Base-by-base conservation (phyloP, 2,113 vertebrate species). In the Heteronetta atricapilla region DNA sequence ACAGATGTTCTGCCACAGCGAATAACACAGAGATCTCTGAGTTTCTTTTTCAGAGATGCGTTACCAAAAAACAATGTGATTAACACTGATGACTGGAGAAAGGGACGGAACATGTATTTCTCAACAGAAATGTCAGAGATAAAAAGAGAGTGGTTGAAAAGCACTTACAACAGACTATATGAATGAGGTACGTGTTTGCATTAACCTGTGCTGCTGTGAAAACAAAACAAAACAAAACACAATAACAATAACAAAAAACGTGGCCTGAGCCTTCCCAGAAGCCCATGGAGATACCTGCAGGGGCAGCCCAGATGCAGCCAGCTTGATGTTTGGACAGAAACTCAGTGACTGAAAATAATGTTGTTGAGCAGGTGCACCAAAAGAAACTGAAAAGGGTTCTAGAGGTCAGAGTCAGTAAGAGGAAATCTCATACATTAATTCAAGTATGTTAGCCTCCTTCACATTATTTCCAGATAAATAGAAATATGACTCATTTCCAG, bases 401-500 rank as follows among this genome's bases (percentile, higher is more conserved):
- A 78, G 72, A 95, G 73, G 14, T 79, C 50, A 70, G 75, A 84
- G 44, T 31, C 53, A 85, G 2, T 87, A 75, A 91, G 52, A 25
- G 62, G 28, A 79, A 87, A 88, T 94, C 38, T 93, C 36, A 86
- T 72, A 44, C 44, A 34, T 88, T 87, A 84, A 80, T 94, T 94
- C 60, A 96, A 95, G 59, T 79, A 76, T 77, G 28, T 46, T 89
- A 68, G 68, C 74, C 50, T 88, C 62, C 40, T 40, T 55, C 69
- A 93, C n/a, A 12, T 68, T 80, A 67, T 81, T 94, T 93, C 78
- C 78, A 93, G 87, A 70, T 73, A 88, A 93, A 36, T 22, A 93
- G 73, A 95, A 94, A 94, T 52, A 38, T 91, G 82, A 96, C 34
- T 81, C 38, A 80, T 87, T 96, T 92, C 88, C 76, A 90, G 40